Base-by-base conservation (phyloP, 37 sponge, comb jelly and placozoan species). In the Haliclona indistincta region DNA sequence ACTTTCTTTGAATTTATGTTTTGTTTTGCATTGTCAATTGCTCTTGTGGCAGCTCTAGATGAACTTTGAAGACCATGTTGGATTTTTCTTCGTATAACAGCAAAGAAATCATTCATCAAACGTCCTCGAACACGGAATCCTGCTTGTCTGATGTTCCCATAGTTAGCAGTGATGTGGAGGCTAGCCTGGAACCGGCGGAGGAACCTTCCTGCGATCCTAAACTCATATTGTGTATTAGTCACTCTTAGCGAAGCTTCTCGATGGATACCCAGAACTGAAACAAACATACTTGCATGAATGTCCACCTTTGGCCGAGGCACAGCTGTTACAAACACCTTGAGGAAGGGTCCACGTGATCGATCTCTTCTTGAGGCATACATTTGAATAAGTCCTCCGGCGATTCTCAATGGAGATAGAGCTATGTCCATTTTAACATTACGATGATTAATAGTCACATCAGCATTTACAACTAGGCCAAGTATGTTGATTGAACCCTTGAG, bases 401-500 rank as follows among this genome's bases (percentile, higher is more conserved):
- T n/a, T n/a, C n/a, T n/a, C n/a, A n/a, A n/a, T n/a, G 54, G 44
- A 58, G 68, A 33, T 32, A 37, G 54, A 42, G 23, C 63, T 20
- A 1, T 33, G 35, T 69, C 29, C 7, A 58, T 41, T 5, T 69
- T 42, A 6, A 66, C 30, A 30, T 26, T 67, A n/a, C 70, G 70
- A 26, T 41, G 76, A 68, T 66, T 28, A 4, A 79, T 4, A 23
- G n/a, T 17, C 2, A 79, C 33, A 4, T 79, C 79, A 41, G 53
- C 55, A 22, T 17, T 30, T 17, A 44, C 52, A n/a, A 0, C 0
- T 8, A 79, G 61, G 23, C 79, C 79, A 56, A 79, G 37, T 17
- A 79, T 79, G 45, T 68, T 79, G 60, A 68, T 42, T 0, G 68
- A 58, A 30, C 79, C 79, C 28, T 68, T 52, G 56, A 68, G 68